Conservation (phyloP, 2,888 invertebrate species). For the Eremobia ochroleuca region DNA sequence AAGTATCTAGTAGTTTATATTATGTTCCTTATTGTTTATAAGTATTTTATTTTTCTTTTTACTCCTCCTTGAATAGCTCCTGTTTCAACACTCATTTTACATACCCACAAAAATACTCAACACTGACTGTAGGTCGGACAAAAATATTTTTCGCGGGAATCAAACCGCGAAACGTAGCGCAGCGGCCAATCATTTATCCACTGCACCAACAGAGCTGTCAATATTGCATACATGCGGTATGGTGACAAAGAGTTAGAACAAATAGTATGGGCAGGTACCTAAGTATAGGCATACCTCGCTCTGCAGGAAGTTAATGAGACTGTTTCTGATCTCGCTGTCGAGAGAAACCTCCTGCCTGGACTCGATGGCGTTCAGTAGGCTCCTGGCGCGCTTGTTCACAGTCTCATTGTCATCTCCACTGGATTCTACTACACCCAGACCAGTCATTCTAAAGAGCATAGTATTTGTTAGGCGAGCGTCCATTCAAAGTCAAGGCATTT, state of each 20-base stretch:
- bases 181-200: neutral
- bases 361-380: slow-evolving; percentile 79
- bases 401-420: slow-evolving; percentile 31
- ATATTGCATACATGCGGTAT: neutral
- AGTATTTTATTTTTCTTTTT: neutral
- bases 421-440: slow-evolving; percentile 31
- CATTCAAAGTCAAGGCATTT: neutral
- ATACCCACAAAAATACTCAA: neutral
- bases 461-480: neutral
- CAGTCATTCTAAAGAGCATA: slow-evolving; percentile 49
- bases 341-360: slow-evolving; percentile 68
- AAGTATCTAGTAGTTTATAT: neutral
- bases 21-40: neutral
- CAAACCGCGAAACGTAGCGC: neutral
- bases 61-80: neutral
- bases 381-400: slow-evolving; percentile 72
- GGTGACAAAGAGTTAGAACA: too few relatives aligned
- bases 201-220: neutral
- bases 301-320: slow-evolving; percentile 78
- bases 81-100: neutral
- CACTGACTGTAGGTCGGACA: neutral
- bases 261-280: too few relatives aligned
- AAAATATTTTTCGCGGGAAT: neutral
- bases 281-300: slow-evolving; percentile 75
- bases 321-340: slow-evolving; percentile 75